Percentiles rank a stretch among this genome's conserved stretches.
These are phyloP conservation scores for Chalcis sispes DNA, from an alignment of 2,888 invertebrate species.

Conservation along the genomic window DNA sequence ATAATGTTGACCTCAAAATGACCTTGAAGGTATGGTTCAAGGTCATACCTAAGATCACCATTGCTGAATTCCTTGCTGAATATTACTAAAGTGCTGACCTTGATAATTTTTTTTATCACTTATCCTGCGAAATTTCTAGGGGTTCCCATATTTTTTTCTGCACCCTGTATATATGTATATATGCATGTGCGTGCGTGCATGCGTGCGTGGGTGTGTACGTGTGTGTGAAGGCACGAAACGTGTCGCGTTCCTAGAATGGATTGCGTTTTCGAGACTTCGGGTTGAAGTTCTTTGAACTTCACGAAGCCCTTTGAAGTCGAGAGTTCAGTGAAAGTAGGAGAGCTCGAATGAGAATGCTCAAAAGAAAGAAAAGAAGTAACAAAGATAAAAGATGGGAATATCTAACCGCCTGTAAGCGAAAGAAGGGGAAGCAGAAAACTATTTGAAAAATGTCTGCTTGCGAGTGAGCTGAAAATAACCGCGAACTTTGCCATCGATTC, in stretches of 20 bases:
- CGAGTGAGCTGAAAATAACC: too few species aligned
- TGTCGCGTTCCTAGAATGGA: slow-evolving; percentile 1
- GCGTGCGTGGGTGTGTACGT: too few species aligned
- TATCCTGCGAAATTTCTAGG: background rate
- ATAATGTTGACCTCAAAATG: background rate
- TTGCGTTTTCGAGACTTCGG: slow-evolving; percentile 7
- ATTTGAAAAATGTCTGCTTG: too few species aligned
- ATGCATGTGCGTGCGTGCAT: background rate
- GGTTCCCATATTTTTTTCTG: background rate
- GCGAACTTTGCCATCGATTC: too few species aligned
- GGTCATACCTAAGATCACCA: background rate
- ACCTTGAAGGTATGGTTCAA: background rate
- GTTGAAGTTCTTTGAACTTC: slow-evolving; percentile 22
- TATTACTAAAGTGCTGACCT: background rate
- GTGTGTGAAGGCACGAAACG: background rate
- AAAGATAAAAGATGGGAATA: background rate
- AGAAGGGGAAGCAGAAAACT: too few species aligned
- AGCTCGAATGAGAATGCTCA: background rate
- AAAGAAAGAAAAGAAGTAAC: background rate
- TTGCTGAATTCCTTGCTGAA: background rate
- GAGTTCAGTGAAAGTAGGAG: slow-evolving; percentile 16
- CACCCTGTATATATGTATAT: background rate
- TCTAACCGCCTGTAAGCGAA: too few species aligned
- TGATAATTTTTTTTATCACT: background rate
- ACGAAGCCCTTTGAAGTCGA: background rate